Conservation (phyloP, 1,140 invertebrate species). For the Episyrphus balteatus region DNA sequence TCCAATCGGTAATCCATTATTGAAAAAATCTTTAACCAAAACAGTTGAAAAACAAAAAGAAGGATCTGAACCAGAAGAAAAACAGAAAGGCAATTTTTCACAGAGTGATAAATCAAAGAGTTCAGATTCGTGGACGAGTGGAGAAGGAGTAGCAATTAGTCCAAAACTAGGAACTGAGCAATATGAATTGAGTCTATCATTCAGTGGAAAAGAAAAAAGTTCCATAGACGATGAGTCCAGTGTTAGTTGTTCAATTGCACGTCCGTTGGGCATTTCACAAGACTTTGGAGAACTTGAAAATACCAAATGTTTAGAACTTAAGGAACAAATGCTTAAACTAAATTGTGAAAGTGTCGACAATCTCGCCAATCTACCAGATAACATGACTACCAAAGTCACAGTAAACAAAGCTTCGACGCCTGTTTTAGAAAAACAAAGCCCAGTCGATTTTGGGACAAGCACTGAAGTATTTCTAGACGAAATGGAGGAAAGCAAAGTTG, state of each 20-base stretch:
- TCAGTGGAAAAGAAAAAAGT: constrained; percentile 45
- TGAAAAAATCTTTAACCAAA: constrained; percentile 31
- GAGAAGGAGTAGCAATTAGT: constrained; percentile 46
- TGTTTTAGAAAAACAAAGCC: constrained; percentile 48
- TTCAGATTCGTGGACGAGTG: constrained; percentile 51
- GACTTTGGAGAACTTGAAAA: constrained; percentile 50
- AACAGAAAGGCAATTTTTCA: constrained; percentile 43
- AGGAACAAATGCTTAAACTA: constrained; percentile 29
- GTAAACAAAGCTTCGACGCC: constrained; percentile 45
- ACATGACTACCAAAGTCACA: constrained; percentile 12
- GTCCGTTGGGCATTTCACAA: constrained; percentile 62
- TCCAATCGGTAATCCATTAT: constrained; percentile 27
- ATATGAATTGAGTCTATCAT: constrained; percentile 38
- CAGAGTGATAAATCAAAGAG: constrained; percentile 52
- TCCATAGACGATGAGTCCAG: constrained; percentile 64
- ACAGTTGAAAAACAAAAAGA: constrained; percentile 23
- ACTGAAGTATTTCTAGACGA: constrained; percentile 30
- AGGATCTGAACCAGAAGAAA: constrained; percentile 12
- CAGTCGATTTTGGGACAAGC: constrained; percentile 40
- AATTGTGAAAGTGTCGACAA: constrained; percentile 17
- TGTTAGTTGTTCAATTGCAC: constrained; percentile 64
- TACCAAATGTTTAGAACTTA: constrained; percentile 37
- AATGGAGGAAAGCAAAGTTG: constrained; percentile 30
- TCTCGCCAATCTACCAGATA: background rate
- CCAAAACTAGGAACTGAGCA: constrained; percentile 29